These are phyloP conservation scores for Collichthys lucidus DNA, from an alignment of 2,113 vertebrate species.

Conservation along the genomic window DNA sequence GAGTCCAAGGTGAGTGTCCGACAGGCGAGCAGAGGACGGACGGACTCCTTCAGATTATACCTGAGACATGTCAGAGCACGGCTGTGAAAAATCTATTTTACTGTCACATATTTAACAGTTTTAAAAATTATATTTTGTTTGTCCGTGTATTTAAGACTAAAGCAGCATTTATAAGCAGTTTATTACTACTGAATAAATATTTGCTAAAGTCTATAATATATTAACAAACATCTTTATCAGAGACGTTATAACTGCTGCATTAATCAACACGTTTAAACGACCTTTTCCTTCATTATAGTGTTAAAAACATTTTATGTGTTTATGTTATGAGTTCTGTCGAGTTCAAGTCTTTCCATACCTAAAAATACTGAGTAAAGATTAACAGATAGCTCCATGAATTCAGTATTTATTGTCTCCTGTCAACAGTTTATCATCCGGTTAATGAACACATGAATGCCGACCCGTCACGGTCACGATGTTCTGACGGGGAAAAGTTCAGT, in stretches of 20 bases:
- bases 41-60: background rate
- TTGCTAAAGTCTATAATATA: background rate
- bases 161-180: background rate
- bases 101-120: too few relatives aligned
- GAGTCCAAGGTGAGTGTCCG: slow-evolving; percentile 87
- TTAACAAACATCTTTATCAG: background rate
- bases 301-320: background rate
- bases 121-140: too few relatives aligned
- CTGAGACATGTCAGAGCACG: background rate
- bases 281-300: background rate
- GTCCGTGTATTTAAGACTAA: too few relatives aligned
- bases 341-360: background rate
- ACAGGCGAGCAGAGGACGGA: background rate
- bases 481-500: too few relatives aligned
- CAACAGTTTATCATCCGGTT: background rate
- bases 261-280: too few relatives aligned
- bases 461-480: too few relatives aligned
- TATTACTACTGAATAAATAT: background rate
- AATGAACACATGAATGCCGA: background rate
- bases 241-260: background rate
- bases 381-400: too few relatives aligned
- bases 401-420: too few relatives aligned
- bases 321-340: background rate
- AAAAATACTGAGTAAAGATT: background rate
- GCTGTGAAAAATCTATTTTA: too few relatives aligned